Percentiles rank a stretch among this genome's conserved stretches.
Conservation (phyloP, 2,113 vertebrate genomes). For the Proterorhinus semilunaris region DNA sequence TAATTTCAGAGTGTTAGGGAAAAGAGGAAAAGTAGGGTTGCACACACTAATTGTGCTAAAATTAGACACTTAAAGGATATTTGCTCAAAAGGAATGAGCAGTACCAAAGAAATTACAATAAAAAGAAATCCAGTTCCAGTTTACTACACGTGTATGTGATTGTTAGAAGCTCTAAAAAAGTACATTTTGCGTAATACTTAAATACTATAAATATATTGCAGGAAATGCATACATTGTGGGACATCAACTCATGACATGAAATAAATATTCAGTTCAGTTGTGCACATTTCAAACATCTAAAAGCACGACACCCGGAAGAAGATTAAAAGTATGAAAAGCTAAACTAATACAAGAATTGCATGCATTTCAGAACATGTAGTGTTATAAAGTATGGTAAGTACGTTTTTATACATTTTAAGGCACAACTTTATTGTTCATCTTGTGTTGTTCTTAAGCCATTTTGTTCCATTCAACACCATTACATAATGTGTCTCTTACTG, state of each 20-base stretch:
- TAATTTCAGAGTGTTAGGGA: constrained; percentile 28
- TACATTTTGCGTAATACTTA: too few species aligned
- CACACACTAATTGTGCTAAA: constrained; percentile 57
- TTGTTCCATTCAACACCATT: constrained; percentile 19
- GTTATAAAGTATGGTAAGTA: too few species aligned
- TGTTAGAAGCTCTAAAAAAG: background rate
- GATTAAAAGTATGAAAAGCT: too few species aligned
- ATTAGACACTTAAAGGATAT: constrained; percentile 43
- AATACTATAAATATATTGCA: too few species aligned
- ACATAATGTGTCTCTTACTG: constrained; percentile 26
- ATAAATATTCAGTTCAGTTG: too few species aligned
- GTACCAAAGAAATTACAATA: constrained; percentile 44
- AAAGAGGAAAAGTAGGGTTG: constrained; percentile 46
- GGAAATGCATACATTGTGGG: too few species aligned
- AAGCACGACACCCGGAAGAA: too few species aligned
- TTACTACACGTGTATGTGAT: constrained; percentile 50
- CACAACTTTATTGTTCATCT: background rate
- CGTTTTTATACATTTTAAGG: too few species aligned
- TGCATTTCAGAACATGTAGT: too few species aligned
- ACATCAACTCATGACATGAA: too few species aligned
- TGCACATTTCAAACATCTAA: too few species aligned
- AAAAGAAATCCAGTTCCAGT: constrained; percentile 53
- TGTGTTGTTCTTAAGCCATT: background rate
- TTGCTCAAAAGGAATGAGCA: constrained; percentile 39
- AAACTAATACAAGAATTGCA: too few species aligned